Percentiles rank a stretch among this genome's conserved stretches.
Conservation (phyloP, 2,113 vertebrate genomes). For the Colinus virginianus region DNA sequence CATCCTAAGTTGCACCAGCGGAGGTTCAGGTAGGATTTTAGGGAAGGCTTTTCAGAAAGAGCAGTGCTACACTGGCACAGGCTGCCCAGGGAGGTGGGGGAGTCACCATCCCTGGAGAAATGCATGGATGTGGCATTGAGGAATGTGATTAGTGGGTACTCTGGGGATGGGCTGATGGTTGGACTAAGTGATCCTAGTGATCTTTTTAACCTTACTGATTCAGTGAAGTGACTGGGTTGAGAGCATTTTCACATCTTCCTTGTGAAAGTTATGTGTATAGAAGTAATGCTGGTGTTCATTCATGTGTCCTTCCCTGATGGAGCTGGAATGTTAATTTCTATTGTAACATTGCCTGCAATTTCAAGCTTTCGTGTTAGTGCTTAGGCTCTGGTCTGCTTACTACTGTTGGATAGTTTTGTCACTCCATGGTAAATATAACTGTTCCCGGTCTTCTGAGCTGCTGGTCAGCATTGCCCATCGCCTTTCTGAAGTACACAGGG, state of each 20-base stretch:
- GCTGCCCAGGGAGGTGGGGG: too few relatives aligned
- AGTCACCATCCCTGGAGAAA: too few relatives aligned
- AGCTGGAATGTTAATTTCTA: background rate
- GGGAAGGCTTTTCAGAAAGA: too few relatives aligned
- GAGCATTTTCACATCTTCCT: background rate
- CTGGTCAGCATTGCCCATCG: fast-evolving
- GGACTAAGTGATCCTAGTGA: too few relatives aligned
- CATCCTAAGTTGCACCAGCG: too few relatives aligned
- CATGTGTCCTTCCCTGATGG: background rate
- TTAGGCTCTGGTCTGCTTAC: background rate
- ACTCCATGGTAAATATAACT: background rate
- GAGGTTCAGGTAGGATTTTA: too few relatives aligned
- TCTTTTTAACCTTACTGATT: too few relatives aligned
- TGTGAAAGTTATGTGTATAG: background rate
- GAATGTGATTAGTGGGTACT: too few relatives aligned
- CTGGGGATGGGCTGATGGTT: too few relatives aligned
- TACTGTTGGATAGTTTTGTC: background rate
- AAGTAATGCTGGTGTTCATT: background rate
- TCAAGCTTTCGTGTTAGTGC: background rate
- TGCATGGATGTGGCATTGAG: too few relatives aligned
- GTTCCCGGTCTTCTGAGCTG: background rate
- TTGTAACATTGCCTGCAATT: background rate
- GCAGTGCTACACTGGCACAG: too few relatives aligned
- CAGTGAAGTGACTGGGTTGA: background rate
- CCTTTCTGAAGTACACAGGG: background rate